Conservation (phyloP, 2,797 vertebrate genomes). For the Acanthurus leucopareius region DNA sequence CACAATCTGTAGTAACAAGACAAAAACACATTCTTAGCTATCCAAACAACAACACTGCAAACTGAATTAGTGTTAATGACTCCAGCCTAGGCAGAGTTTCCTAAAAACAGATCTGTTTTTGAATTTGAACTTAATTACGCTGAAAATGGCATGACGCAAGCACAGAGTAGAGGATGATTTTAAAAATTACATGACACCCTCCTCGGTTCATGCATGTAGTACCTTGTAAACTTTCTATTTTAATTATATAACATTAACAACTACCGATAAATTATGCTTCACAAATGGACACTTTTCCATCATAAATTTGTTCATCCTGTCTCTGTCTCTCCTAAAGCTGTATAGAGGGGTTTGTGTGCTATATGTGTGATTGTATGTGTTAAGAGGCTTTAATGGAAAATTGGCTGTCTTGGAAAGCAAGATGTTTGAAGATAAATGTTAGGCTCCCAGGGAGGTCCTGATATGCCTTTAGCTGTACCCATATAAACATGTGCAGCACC, state of each 20-base stretch:
- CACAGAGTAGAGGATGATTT: neutral
- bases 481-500: conserved; percentile 14
- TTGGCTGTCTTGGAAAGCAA: conserved; percentile 34
- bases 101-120: neutral
- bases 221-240: no score
- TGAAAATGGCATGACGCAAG: neutral
- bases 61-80: no score
- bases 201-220: no score
- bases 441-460: conserved; percentile 14
- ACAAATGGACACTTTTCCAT: no score
- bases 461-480: conserved; percentile 16
- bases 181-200: neutral
- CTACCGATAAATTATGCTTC: no score
- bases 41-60: no score
- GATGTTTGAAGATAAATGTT: conserved; percentile 48
- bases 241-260: no score
- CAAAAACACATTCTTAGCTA: no score
- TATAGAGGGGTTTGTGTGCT: neutral
- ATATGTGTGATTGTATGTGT: neutral
- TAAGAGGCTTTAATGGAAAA: conserved; percentile 35
- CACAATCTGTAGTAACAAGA: no score
- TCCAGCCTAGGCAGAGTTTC: no score
- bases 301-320: neutral
- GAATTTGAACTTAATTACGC: neutral
- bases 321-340: neutral